Base-by-base conservation (phyloP, 2,113 vertebrate genomes). In the Garra rufa region DNA sequence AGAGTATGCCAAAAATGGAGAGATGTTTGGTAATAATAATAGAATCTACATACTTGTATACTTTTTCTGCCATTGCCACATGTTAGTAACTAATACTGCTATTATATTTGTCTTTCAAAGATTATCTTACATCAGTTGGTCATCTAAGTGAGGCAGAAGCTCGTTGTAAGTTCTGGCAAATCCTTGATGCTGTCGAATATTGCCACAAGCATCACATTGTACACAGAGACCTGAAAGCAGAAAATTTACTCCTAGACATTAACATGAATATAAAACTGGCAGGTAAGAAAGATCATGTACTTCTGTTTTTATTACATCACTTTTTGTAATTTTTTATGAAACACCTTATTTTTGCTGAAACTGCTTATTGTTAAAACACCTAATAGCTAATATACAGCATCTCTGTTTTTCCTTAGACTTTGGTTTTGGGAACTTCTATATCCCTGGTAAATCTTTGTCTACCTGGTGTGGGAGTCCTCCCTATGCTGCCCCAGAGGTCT, bases 181-280 rank as follows among this genome's bases (percentile, higher is more conserved):
- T 97, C 88, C 92, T 97, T 11, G 94, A 94, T 0, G 96, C 96
- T 0, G 95, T 97, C 73, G 96, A 67, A 67, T 67, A 67, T 38
- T 67, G 63, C 38, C 30, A 67, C 63, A 38, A 38, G 8, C 30
- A 38, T 38, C 30, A 67, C 17, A 38, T 67, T 38, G 63, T 67
- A 38, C 63, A 67, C 30, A 38, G 63, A 67, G 63, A 67, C 63
- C 30, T 67, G 63, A 67, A 67, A 67, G 63, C 63, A 67, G 63
- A 38, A 38, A 67, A 97, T 44, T 93, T 96, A 6, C 87, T 97
- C 83, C 94, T 97, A 0, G 96, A 97, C 85, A 94, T 59, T 89
- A 95, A 96, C 90, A 97, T 97, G 96, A 96, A 96, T 90, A 96
- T 97, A 92, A 97, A 97, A 90, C 95, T 97, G 83, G 96, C 96